Evolutionary conservation across 2,888 invertebrate genomes (phyloP), one percentile per base, ranked within the genome.

Genomic region (Cheilosia pagana): DNA sequence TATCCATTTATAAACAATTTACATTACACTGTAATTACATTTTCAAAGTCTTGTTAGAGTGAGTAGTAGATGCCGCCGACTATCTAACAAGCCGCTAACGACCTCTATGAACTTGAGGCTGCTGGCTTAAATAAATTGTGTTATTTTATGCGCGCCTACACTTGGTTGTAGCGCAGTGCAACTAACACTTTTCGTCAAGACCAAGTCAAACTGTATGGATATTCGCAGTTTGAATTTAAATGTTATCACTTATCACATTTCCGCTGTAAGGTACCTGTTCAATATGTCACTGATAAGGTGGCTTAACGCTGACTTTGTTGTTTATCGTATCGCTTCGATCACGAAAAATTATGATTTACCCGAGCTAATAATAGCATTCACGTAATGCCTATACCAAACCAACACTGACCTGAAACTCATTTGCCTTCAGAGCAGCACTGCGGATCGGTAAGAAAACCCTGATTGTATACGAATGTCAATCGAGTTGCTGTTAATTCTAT

Each of bases 11-110:
- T 50, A 70, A 82, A 76, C 71, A 70, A 83, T 63, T 78, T 74
- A 57, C 59, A 78, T 78, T 83, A 70, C 62, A 53, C 72, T 70
- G 23, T 78, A 83, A 83, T 83, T 83, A 78, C 78, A 83, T 70
- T 52, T 63, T 45, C 74, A 63, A 70, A 63, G 74, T 78, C 83
- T 83, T 78, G 82, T 83, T 82, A 72, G 12, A 35, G 62, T 59
- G 45, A 72, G 77, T 55, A 50, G 41, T 55, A 28, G 43, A 31
- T 50, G 21, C 71, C 39, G n/a, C n/a, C 7, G n/a, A 35, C n/a
- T 25, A 53, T 39, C 70, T 12, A 83, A 83, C 83, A 83, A 83
- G 83, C 83, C 74, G 78, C 68, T 83, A 78, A 83, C 70, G 70
- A 83, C 59, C 78, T 70, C 63, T 78, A 63, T 75, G 78, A 83